Evolutionary conservation across 2,113 vertebrate genomes (phyloP), one percentile per base, ranked within the genome.

Genomic region (Beaufortia kweichowensis): DNA sequence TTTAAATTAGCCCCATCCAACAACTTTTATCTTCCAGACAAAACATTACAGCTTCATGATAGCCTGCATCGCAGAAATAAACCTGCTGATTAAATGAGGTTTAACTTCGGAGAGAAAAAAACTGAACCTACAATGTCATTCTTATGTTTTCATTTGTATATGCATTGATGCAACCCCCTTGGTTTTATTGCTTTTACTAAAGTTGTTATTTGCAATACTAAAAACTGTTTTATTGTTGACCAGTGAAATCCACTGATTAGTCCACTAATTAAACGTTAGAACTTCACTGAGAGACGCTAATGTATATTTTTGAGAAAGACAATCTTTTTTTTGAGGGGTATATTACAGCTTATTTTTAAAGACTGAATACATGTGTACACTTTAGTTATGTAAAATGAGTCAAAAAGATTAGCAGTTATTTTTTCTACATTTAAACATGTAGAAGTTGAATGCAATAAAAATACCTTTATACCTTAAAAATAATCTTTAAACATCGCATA

Each of bases 1-100:
- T 90, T 89, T 89, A 89, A 92, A 91, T 91, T 90, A 88, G 83
- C 86, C 87, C 88, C 80, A 83, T 87, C 84, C 78, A 31, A 61
- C 67, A 81, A 81, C 73, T 79, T 70, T 48, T 63, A 57, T 71
- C 81, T 82, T 85, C 88, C 87, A 83, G 79, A 86, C 82, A 85
- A 91, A 85, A 81, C 71, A 77, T 86, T 69, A 78, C 83, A 88
- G 78, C 75, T 41, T 66, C 59, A 69, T 81, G 85, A 86, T 80
- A 67, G 69, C 81, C 75, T 39, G 79, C 78, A 85, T 85, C 81
- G 80, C 83, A 87, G 85, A 90, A 76, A 80, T 83, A 88, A 75
- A 88, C 86, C 85, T 87, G 64, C 86, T 74, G 35, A 80, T 67
- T 74, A 83, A 68, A 56, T 64, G 48, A 76, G 43, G 41, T 39